Base-by-base conservation (phyloP, 2,888 invertebrate species). In the Agrilus mali region DNA sequence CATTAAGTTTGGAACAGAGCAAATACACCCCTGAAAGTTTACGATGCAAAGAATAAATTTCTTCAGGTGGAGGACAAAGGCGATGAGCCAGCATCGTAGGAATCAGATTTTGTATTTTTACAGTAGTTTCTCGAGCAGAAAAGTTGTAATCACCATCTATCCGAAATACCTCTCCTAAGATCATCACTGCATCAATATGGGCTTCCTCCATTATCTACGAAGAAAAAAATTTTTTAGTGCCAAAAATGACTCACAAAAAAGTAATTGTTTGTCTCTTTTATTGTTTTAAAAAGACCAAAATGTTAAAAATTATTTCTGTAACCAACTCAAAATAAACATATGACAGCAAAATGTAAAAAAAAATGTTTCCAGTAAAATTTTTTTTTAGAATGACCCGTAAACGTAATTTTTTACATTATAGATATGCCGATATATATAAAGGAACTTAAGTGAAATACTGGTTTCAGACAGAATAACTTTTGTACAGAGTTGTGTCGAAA, bases 11-110 rank as follows among this genome's bases (percentile, higher is more conserved):
- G 0, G 92, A 78, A 60, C 94, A 94, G 0, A 97, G 70, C 17
- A 97, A 70, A 67, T 96, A 97, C 12, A 93, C 82, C 0, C 98
- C 98, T 0, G 97, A 92, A 38, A 98, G 73, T 69, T 98, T 98
- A 45, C 97, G 76, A 64, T 99, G 98, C 15, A 98, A 72, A 0
- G 97, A 97, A 69, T 98, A 98, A 53, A 94, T 90, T 69, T 98
- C 97, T 65, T 97, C 96, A 0, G 98, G 98, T 0, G 98, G 98
- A 2, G 98, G 94, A 47, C 93, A 92, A 2, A 98, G 74, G 16
- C 97, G 74, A 60, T 98, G 93, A 36, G 82, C 81, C 41, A 99
- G 71, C 77, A 99, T 95, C 0, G 94, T 88, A 1, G 97, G 97
- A 2, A 96, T 86, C 15, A 90, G 67, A 4, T 80, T 71, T 51